Evolutionary conservation across 1,140 invertebrate genomes (phyloP), one percentile per base, ranked within the genome.

Genomic region (Atta texana): DNA sequence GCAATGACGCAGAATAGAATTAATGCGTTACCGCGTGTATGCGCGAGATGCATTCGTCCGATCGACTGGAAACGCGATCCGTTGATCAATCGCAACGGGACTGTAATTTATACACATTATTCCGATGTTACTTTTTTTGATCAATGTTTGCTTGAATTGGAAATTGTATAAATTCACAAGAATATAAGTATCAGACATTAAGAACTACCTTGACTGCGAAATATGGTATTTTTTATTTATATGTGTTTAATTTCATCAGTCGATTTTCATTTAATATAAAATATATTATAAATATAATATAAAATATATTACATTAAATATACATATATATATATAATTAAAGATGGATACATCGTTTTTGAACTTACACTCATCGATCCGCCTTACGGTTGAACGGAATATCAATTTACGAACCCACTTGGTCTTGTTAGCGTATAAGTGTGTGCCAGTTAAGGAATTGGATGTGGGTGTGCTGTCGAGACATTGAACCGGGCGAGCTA

Each of bases 401-500:
- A 28, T 74, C 55, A 49, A 63, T 84, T 84, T 34, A 49, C 28
- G 44, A 74, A 12, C 39, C 1, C 18, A 31, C 55, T 10, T n/a
- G 44, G 14, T 12, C n/a, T 53, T 21, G 28, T 51, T 44, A 44
- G 12, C 24, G 5, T 34, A n/a, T 18, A 28, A 16, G 16, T 24
- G 31, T 39, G 21, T 51, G 61, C 55, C 39, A 64, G 78, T 87
- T 77, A 75, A 78, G 80, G 75, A 49, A 59, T 21, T 21, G 55
- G 49, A 44, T 51, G 71, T 86, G 75, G 71, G 76, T 61, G 81
- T 71, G 61, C 74, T 59, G 71, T 24, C 61, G 77, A 91, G 85
- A 88, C 90, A 89, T 87, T 86, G 89, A 89, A 85, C 82, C 77
- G 74, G 12, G 24, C 49, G 57, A 69, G 59, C 55, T 59, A 74